phyloP scores from a whole-genome alignment of 2,113 vertebrate species.

The Pantherophis guttatus region DNA sequence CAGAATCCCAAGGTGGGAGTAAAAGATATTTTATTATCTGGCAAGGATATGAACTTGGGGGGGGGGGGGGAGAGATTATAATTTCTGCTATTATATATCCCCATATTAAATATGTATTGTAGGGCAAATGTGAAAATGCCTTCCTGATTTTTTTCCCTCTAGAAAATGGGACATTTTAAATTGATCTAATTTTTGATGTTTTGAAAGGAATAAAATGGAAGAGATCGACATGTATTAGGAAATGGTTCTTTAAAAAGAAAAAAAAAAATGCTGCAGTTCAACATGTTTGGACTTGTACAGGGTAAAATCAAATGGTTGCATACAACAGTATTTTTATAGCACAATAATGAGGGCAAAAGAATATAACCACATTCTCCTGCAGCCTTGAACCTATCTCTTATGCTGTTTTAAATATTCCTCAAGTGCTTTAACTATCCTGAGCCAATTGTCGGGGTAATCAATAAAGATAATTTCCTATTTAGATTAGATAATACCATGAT shows the following conservation, averaged over 20 bases:
- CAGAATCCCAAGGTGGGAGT: constrained; percentile 14
- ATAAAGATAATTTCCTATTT: neutral
- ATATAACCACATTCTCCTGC: neutral
- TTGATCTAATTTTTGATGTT: neutral
- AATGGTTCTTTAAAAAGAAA: neutral
- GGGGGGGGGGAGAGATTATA: neutral
- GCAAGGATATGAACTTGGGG: constrained; percentile 16
- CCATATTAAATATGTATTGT: constrained; percentile 18
- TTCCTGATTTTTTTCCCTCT: neutral
- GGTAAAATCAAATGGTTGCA: neutral
- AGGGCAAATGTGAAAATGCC: neutral
- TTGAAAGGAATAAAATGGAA: neutral
- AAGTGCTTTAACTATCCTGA: neutral
- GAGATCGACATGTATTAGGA: neutral
- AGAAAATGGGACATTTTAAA: neutral
- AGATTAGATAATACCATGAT: neutral
- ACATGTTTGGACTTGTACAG: neutral
- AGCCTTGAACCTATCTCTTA: neutral
- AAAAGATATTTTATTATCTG: neutral
- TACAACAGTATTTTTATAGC: neutral
- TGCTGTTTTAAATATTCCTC: neutral
- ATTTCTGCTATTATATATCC: constrained; percentile 24
- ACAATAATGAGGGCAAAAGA: neutral
- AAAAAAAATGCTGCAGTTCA: neutral
- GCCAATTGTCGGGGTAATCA: neutral